phyloP scores from a whole-genome alignment of 2,888 invertebrate species.

The Euproctis similis region DNA sequence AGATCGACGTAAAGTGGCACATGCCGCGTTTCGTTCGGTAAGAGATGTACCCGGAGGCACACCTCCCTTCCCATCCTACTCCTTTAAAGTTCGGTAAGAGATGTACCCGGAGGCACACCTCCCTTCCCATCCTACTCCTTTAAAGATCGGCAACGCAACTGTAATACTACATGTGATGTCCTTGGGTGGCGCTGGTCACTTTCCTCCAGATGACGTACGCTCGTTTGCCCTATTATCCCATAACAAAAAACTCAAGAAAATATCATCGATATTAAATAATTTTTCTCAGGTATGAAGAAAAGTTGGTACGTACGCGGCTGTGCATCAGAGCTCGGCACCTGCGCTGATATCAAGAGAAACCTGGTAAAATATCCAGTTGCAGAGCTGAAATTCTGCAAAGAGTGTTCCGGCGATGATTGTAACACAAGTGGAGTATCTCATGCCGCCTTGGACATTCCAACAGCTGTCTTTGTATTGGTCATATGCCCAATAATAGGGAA shows the following conservation, averaged over 20 bases:
- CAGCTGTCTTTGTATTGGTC: slow-evolving; percentile 37
- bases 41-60: too few species aligned
- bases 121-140: too few species aligned
- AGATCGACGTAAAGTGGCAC: too few species aligned
- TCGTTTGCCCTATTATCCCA: too few species aligned
- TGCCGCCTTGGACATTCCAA: slow-evolving; percentile 31
- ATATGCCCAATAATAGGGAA: slow-evolving; percentile 44
- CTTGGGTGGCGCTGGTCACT: too few species aligned
- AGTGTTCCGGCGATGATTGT: slow-evolving; percentile 52
- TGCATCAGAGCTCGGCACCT: slow-evolving; percentile 47
- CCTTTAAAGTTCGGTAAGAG: too few species aligned
- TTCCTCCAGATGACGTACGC: too few species aligned
- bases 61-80: too few species aligned
- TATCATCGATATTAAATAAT: not conserved
- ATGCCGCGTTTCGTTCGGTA: too few species aligned
- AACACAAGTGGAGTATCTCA: slow-evolving; percentile 35
- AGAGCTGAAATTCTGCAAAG: slow-evolving; percentile 35
- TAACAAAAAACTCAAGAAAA: not conserved
- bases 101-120: too few species aligned
- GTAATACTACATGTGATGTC: too few species aligned
- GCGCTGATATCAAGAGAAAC: slow-evolving; percentile 40
- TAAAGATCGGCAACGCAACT: too few species aligned
- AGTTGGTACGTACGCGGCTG: slow-evolving; percentile 52
- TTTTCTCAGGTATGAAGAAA: slow-evolving; percentile 38
- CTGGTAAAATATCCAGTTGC: slow-evolving; percentile 31